Conservation (phyloP, 1,140 invertebrate genomes). For the Bombyx mori region DNA sequence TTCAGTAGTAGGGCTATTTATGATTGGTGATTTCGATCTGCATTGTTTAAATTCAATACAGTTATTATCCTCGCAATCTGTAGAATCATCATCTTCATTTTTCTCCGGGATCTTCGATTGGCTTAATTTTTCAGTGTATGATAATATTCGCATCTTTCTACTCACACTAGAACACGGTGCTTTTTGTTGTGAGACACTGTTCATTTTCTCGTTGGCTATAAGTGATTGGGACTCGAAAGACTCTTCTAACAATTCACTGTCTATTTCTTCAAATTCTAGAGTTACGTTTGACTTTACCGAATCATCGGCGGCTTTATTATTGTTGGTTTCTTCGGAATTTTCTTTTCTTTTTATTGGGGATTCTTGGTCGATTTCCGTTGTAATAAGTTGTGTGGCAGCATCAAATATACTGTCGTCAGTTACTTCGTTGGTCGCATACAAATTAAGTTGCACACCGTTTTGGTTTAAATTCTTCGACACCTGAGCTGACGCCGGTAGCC, state of each 20-base stretch:
- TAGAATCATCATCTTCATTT: conserved; percentile 4
- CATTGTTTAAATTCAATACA: too few relatives aligned
- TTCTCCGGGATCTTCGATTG: too few relatives aligned
- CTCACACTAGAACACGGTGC: conserved; percentile 9
- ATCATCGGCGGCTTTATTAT: conserved; percentile 8
- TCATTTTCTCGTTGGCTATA: not conserved
- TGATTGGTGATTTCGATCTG: too few relatives aligned
- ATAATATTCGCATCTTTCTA: too few relatives aligned
- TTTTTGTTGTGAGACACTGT: conserved; percentile 12
- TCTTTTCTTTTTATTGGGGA: not conserved
- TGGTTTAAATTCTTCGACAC: conserved; percentile 26
- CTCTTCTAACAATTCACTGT: conserved; percentile 26
- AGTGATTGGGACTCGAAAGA: conserved; percentile 38
- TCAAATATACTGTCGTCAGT: conserved; percentile 36
- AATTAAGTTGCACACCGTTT: conserved; percentile 30
- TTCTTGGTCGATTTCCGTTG: conserved; percentile 1
- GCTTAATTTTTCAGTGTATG: too few relatives aligned
- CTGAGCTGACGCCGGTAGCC: conserved; percentile 21
- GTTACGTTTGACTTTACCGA: too few relatives aligned
- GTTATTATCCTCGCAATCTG: not conserved
- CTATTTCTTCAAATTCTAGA: conserved; percentile 42
- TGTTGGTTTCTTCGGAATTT: conserved; percentile 13
- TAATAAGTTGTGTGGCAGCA: conserved; percentile 30
- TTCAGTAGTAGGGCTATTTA: too few relatives aligned
- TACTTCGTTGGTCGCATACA: conserved; percentile 33